Percentiles rank a stretch among this genome's conserved stretches.
phyloP scores from a whole-genome alignment of 30 jellyfish, hydroid and myxozoan species.

The Morbakka virulenta region DNA sequence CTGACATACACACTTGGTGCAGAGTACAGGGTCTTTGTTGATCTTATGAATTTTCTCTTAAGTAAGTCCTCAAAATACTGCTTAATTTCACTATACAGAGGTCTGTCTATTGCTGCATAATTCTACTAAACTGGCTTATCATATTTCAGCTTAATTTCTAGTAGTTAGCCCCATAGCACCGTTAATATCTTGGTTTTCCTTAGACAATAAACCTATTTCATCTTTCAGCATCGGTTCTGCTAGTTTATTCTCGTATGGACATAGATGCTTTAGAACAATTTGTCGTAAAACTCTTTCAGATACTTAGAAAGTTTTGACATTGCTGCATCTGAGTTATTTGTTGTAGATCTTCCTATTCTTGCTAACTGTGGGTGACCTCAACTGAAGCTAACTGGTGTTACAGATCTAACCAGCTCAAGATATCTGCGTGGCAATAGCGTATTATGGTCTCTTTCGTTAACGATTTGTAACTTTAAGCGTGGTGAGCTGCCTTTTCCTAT shows the following conservation, averaged over 20 bases:
- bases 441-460: constrained; percentile 24
- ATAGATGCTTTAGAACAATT: not conserved
- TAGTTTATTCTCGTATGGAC: not conserved
- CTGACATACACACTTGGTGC: constrained; percentile 1
- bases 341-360: not conserved
- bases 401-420: constrained; percentile 44
- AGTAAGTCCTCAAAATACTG: constrained; percentile 16
- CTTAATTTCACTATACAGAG: not conserved
- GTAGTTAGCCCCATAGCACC: too few relatives aligned
- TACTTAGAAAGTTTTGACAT: not conserved
- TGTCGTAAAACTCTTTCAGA: not conserved
- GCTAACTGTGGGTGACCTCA: not conserved
- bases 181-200: constrained; percentile 3
- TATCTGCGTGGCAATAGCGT: constrained; percentile 35
- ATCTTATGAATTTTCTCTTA: not conserved
- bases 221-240: not conserved
- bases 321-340: not conserved
- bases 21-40: constrained; percentile 10
- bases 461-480: constrained; percentile 29
- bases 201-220: not conserved
- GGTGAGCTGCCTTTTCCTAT: constrained; percentile 19
- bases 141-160: not conserved
- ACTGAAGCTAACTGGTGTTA: constrained; percentile 41
- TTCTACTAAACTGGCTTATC: constrained; percentile 9
- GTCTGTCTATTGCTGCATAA: not conserved